Evolutionary conservation across 1,140 invertebrate species (phyloP).

Genomic region (Heliconius eleuchia): DNA sequence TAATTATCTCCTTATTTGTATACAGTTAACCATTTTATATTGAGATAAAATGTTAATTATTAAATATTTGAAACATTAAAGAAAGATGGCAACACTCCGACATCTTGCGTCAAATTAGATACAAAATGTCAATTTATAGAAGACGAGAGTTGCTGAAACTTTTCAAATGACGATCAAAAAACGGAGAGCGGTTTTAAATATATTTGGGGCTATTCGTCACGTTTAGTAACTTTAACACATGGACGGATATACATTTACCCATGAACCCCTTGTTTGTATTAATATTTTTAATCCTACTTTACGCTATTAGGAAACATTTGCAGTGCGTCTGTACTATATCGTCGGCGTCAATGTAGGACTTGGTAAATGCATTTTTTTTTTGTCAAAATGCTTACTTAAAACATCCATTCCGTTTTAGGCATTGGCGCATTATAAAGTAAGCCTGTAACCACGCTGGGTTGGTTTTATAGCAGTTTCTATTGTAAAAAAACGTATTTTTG

Average conservation of each 20-base stretch:
- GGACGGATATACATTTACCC: conserved; percentile 65
- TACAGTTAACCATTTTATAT: not conserved
- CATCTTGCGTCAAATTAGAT: not conserved
- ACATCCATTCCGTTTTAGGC: too few species aligned
- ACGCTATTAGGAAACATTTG: conserved; percentile 32
- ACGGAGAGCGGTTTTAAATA: not conserved
- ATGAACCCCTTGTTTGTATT: conserved; percentile 43
- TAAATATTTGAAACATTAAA: not conserved
- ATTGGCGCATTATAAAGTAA: too few species aligned
- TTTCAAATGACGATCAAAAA: not conserved
- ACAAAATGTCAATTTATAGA: too few species aligned
- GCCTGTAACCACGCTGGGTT: too few species aligned
- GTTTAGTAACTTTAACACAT: conserved; percentile 40
- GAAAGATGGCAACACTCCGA: not conserved
- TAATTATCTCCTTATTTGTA: not conserved
- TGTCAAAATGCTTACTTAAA: too few species aligned
- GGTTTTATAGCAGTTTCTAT: too few species aligned
- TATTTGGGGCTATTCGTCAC: conserved; percentile 31
- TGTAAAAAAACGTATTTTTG: too few species aligned
- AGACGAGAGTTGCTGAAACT: not conserved
- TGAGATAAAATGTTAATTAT: not conserved
- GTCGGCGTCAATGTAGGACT: too few species aligned
- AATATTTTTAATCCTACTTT: conserved; percentile 22
- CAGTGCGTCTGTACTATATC: conserved; percentile 20
- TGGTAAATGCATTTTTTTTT: too few species aligned